Conservation (phyloP, 2,113 vertebrate species). For the Tupaia chinensis region DNA sequence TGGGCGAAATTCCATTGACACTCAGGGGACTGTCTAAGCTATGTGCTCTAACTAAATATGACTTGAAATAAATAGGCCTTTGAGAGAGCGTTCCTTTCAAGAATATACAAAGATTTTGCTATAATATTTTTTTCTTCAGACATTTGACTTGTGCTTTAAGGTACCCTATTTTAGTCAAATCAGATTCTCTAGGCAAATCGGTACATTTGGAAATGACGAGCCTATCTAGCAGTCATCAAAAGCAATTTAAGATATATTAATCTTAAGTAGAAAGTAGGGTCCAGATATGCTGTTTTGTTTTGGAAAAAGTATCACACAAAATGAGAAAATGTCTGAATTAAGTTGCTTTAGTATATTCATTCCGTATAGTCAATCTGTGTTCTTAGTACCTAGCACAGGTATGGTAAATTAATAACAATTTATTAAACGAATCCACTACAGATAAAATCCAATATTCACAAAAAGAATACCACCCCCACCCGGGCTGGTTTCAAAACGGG, state of each 20-base stretch:
- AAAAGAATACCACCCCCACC: too few species aligned
- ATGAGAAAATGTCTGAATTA: conserved; percentile 22
- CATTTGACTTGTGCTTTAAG: conserved; percentile 48
- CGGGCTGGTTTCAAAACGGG: background rate
- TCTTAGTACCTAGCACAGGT: background rate
- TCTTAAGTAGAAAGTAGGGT: conserved; percentile 11
- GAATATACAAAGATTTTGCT: conserved; percentile 30
- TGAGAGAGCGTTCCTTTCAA: conserved; percentile 22
- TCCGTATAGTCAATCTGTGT: background rate
- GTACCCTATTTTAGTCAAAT: background rate
- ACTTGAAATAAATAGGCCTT: conserved; percentile 51
- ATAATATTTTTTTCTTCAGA: conserved; percentile 37
- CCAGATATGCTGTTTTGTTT: background rate
- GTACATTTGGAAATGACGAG: conserved; percentile 30
- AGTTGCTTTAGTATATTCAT: background rate
- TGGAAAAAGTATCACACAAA: conserved; percentile 22
- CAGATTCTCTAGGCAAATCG: conserved; percentile 38
- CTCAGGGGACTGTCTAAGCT: conserved; percentile 17
- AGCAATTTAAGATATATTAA: background rate
- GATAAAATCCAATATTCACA: background rate
- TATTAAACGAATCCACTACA: background rate
- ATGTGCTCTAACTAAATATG: conserved; percentile 41
- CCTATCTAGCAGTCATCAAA: background rate
- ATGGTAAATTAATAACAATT: background rate
- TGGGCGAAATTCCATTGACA: conserved; percentile 48